Percentiles rank a stretch among this genome's conserved stretches.
These are phyloP conservation scores for Norana najaformis DNA, from an alignment of 2,888 invertebrate species.

Conservation along the genomic window DNA sequence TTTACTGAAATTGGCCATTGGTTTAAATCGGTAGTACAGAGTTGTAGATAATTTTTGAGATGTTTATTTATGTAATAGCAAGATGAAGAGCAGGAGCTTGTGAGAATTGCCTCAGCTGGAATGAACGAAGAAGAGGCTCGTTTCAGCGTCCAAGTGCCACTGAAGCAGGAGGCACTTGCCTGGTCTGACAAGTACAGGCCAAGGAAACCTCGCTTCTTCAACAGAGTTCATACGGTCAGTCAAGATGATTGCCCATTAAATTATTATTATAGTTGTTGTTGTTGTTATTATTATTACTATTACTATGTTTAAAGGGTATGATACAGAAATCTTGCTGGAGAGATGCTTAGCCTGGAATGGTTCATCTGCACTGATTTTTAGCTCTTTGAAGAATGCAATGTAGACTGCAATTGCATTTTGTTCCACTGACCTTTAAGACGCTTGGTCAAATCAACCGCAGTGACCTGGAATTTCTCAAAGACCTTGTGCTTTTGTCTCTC, in stretches of 20 bases:
- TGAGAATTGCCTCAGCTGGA: conserved; percentile 78
- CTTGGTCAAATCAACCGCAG: no score
- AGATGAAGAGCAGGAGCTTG: conserved; percentile 73
- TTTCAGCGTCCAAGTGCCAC: conserved; percentile 82
- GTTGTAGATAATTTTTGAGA: background rate
- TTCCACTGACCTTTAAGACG: no score
- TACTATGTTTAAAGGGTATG: background rate
- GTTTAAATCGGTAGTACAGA: no score
- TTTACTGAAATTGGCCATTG: background rate
- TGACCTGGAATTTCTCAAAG: no score
- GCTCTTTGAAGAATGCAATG: no score
- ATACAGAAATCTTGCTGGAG: no score
- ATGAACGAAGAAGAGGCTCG: conserved; percentile 79
- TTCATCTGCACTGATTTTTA: no score
- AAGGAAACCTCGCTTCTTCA: conserved; percentile 95
- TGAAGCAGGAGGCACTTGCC: conserved; percentile 83
- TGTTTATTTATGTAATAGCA: conserved; percentile 45
- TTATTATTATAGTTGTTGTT: background rate
- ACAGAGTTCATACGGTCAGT: conserved; percentile 70
- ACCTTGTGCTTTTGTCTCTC: no score
- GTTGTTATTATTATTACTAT: background rate
- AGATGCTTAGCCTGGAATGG: no score
- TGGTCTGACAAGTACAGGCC: conserved; percentile 99
- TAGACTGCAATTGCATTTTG: no score
- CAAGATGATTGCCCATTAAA: background rate